Percentiles rank a stretch among this genome's conserved stretches.
Evolutionary conservation across 2,797 vertebrate species (phyloP).

Genomic region (Chrosomus eos): DNA sequence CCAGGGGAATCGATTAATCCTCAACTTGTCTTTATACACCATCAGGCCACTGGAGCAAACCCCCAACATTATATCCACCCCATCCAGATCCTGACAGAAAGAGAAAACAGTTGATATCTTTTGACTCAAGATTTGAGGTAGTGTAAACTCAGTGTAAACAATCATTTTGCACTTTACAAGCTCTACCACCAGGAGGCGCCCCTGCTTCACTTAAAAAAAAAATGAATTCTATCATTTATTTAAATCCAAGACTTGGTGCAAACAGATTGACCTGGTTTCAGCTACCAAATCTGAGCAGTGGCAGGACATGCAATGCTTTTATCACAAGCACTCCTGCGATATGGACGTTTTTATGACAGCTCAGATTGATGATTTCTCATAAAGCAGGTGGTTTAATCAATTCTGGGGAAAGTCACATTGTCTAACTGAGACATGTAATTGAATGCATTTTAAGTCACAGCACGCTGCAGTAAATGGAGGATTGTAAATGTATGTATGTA

Average conservation of each 20-base stretch:
- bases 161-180: conserved; percentile 29
- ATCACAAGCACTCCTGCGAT: conserved; percentile 16
- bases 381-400: background rate
- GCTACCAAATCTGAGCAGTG: conserved; percentile 49
- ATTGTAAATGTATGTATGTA: background rate
- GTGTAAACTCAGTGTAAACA: background rate
- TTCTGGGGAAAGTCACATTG: background rate
- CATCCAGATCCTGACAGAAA: conserved; percentile 83
- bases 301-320: conserved; percentile 50
- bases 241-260: conserved; percentile 64
- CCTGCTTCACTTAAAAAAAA: conserved; percentile 7
- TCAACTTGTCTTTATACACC: conserved; percentile 90
- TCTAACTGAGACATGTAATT: background rate
- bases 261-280: conserved; percentile 75
- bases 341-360: background rate
- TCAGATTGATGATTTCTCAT: background rate
- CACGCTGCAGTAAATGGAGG: background rate
- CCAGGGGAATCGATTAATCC: conserved; percentile 92
- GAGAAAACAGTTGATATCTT: background rate
- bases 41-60: conserved; percentile 90
- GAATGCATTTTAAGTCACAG: background rate
- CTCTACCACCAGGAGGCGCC: conserved; percentile 61
- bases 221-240: conserved; percentile 40
- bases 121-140: background rate
- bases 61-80: conserved; percentile 89